These are phyloP conservation scores for Thermophis baileyi DNA, from an alignment of 2,113 vertebrate genomes.

Conservation along the genomic window DNA sequence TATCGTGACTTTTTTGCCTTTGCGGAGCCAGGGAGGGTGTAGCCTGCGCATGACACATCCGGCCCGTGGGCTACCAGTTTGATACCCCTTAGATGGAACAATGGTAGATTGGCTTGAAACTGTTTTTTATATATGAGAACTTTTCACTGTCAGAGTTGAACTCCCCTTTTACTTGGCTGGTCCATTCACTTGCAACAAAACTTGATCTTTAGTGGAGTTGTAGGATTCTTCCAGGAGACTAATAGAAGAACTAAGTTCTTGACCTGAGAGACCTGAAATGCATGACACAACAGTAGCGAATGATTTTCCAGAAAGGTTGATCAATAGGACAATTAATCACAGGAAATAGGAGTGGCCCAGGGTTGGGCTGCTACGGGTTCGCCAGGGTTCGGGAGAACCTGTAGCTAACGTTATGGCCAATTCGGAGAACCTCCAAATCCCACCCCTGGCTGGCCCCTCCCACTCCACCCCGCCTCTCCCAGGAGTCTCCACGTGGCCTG, in stretches of 20 bases:
- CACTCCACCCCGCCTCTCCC: too few relatives aligned
- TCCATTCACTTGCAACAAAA: background rate
- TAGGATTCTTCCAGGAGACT: background rate
- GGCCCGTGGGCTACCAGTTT: too few relatives aligned
- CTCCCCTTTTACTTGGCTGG: background rate
- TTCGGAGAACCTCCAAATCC: too few relatives aligned
- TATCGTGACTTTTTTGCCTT: too few relatives aligned
- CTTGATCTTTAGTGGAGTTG: background rate
- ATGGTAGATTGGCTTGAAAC: background rate
- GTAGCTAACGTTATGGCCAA: too few relatives aligned
- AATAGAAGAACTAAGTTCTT: background rate
- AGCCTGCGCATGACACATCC: too few relatives aligned
- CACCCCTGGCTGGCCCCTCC: too few relatives aligned
- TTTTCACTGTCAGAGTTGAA: background rate
- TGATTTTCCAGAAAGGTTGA: background rate
- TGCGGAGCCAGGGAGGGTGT: too few relatives aligned
- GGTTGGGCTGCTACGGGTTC: too few relatives aligned
- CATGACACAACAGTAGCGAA: background rate
- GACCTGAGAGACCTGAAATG: background rate
- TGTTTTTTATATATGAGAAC: background rate
- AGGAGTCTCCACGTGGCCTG: too few relatives aligned
- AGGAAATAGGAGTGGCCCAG: background rate
- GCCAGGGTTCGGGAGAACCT: too few relatives aligned
- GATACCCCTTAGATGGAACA: too few relatives aligned
- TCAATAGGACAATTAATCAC: background rate